These are phyloP conservation scores for Halichondria panicea DNA, from an alignment of 37 sponge, comb jelly and placozoan genomes.

Conservation along the genomic window DNA sequence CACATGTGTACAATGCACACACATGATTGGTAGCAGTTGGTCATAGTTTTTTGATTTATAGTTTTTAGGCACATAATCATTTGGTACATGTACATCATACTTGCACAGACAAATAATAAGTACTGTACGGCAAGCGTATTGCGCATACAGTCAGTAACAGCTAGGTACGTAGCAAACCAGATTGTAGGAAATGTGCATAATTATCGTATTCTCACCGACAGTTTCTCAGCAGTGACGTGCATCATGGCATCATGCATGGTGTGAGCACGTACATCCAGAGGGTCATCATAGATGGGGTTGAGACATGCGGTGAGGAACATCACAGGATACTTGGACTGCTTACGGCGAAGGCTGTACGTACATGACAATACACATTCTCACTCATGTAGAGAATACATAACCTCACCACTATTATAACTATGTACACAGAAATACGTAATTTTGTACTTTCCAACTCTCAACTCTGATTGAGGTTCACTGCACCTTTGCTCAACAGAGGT, in stretches of 20 bases:
- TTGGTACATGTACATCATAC: too few species aligned
- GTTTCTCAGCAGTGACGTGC: constrained; percentile 25
- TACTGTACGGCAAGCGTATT: too few species aligned
- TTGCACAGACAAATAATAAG: too few species aligned
- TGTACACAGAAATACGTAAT: background rate
- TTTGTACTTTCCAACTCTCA: background rate
- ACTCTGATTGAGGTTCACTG: background rate
- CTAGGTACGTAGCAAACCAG: too few species aligned
- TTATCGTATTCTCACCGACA: constrained; percentile 31
- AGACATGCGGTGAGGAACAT: constrained; percentile 7
- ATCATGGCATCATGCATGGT: constrained; percentile 11
- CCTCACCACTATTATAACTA: background rate
- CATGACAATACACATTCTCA: background rate
- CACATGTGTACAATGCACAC: too few species aligned
- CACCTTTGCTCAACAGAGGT: background rate
- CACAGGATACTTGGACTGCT: constrained; percentile 40
- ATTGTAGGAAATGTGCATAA: too few species aligned
- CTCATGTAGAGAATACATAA: too few species aligned
- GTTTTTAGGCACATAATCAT: too few species aligned
- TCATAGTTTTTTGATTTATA: too few species aligned
- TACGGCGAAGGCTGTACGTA: background rate
- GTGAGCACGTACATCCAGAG: background rate
- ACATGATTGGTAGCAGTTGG: too few species aligned
- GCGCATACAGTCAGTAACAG: too few species aligned
- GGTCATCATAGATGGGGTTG: background rate